A percentile compares a stretch with the other conserved stretches of the same genome.
These are phyloP conservation scores for Orthonychiurus folsomi DNA, from an alignment of 2,888 invertebrate genomes.

Conservation along the genomic window DNA sequence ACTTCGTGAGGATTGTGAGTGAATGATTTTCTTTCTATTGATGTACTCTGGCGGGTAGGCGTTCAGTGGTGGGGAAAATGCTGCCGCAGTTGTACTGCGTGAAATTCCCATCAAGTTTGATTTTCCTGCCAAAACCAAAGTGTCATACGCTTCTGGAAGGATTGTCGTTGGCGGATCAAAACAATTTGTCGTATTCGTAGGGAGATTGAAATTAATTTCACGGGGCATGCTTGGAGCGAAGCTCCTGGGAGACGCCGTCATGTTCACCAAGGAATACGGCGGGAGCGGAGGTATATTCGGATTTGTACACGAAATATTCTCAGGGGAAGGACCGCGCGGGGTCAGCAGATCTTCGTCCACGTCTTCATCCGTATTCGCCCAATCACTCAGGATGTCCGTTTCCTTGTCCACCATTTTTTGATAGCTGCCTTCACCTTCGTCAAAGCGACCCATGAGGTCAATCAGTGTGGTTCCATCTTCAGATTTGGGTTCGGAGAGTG, in stretches of 20 bases:
- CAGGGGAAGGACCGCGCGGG: conserved; percentile 15
- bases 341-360: conserved; percentile 27
- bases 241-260: not conserved
- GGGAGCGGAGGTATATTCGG: not conserved
- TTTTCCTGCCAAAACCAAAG: conserved; percentile 12
- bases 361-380: conserved; percentile 31
- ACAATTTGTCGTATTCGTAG: not conserved
- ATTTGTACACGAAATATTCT: not conserved
- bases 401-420: conserved; percentile 16
- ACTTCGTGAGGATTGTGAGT: conserved; percentile 15
- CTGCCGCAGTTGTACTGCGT: too few species aligned
- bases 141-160: conserved; percentile 5
- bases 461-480: not conserved
- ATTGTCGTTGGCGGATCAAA: not conserved
- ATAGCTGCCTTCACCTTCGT: not conserved
- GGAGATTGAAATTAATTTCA: not conserved
- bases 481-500: conserved; percentile 6
- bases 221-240: not conserved
- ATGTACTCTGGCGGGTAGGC: too few species aligned
- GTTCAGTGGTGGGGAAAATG: too few species aligned
- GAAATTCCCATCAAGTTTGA: too few species aligned
- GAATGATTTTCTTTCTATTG: conserved; percentile 4
- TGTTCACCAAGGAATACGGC: not conserved
- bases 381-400: conserved; percentile 38
- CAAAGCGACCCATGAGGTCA: not conserved